phyloP scores from a whole-genome alignment of 2,888 invertebrate genomes.

The Meloe dianella region DNA sequence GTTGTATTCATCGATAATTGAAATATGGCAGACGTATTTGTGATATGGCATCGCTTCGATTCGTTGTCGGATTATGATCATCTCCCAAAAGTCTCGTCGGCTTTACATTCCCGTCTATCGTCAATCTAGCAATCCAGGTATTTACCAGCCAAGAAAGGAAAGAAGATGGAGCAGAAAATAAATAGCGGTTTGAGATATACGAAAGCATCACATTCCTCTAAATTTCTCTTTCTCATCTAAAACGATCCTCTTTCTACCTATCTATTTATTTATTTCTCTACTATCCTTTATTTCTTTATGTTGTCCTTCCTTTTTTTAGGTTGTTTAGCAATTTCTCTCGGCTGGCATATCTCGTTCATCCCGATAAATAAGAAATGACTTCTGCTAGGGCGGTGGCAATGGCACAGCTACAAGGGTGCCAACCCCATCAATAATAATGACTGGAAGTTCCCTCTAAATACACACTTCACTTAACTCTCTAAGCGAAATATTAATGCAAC shows the following conservation, averaged over 20 bases:
- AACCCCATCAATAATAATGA: conserved; percentile 58
- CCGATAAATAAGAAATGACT: conserved; percentile 53
- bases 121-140: conserved; percentile 29
- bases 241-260: not conserved
- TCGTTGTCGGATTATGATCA: conserved; percentile 27
- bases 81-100: conserved; percentile 23
- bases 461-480: conserved; percentile 56
- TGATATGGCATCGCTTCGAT: conserved; percentile 21
- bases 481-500: conserved; percentile 57
- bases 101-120: conserved; percentile 19
- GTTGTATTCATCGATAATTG: conserved; percentile 16
- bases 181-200: conserved; percentile 31
- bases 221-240: conserved; percentile 27
- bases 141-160: conserved; percentile 2
- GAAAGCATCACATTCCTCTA: conserved; percentile 33
- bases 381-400: conserved; percentile 43
- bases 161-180: conserved; percentile 28
- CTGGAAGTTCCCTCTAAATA: conserved; percentile 56
- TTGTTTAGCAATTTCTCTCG: conserved; percentile 40
- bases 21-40: conserved; percentile 18
- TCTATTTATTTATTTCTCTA: conserved; percentile 6
- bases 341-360: conserved; percentile 39
- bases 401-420: conserved; percentile 49
- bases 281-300: conserved; percentile 3
- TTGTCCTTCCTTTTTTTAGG: conserved; percentile 28